A percentile compares a stretch with the other conserved stretches of the same genome.
These are phyloP conservation scores for Pterocles gutturalis DNA, from an alignment of 2,113 vertebrate genomes.

Conservation along the genomic window DNA sequence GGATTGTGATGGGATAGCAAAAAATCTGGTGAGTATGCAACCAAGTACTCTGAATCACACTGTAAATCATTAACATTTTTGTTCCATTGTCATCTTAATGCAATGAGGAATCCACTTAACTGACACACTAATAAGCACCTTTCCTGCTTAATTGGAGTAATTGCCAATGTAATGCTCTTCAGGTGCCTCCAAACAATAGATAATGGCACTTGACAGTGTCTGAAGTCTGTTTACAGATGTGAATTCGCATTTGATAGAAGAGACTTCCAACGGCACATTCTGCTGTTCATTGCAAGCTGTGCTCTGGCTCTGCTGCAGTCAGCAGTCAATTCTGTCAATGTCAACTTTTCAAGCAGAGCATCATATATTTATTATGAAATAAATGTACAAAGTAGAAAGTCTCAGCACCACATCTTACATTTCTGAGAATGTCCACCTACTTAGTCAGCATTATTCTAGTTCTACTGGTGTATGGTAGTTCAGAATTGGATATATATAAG, in stretches of 20 bases:
- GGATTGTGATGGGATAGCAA: neutral
- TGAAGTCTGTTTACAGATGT: constrained; percentile 1
- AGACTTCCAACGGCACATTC: neutral
- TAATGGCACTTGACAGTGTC: neutral
- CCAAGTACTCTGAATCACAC: neutral
- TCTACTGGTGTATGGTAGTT: neutral
- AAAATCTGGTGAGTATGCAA: neutral
- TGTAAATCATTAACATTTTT: neutral
- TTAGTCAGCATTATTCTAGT: neutral
- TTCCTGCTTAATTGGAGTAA: constrained; percentile 19
- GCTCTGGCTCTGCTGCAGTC: neutral
- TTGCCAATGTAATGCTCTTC: neutral
- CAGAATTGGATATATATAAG: neutral
- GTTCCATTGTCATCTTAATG: neutral
- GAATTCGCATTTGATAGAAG: neutral
- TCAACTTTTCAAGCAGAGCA: neutral
- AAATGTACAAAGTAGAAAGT: neutral
- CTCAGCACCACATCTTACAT: neutral
- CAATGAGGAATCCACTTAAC: neutral
- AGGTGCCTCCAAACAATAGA: constrained; percentile 37
- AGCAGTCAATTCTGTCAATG: neutral
- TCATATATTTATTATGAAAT: neutral
- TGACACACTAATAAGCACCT: constrained; percentile 3
- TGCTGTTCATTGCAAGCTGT: neutral
- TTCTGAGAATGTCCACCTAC: neutral